Conservation (phyloP, 2,113 vertebrate genomes). For the Mus spicilegus region DNA sequence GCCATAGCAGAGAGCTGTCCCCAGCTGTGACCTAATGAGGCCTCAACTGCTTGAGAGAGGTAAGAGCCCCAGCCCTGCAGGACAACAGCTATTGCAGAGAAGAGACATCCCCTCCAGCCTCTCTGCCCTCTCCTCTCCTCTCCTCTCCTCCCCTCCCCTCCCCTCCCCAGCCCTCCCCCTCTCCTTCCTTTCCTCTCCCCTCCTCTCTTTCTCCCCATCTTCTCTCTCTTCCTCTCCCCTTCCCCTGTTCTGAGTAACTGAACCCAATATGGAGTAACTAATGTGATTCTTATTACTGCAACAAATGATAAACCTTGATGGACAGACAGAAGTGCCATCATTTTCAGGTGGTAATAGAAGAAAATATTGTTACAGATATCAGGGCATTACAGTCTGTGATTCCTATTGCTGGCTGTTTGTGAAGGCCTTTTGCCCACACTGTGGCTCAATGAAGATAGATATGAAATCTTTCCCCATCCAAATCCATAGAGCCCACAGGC, state of each 20-base stretch:
- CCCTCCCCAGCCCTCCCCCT: background rate
- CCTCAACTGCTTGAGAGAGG: background rate
- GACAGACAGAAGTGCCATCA: background rate
- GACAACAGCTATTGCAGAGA: background rate
- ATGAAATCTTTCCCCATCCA: background rate
- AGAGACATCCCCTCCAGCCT: background rate
- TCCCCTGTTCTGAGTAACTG: background rate
- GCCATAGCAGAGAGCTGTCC: background rate
- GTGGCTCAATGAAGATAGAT: constrained; percentile 9
- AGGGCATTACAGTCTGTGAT: background rate
- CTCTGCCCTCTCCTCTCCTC: background rate
- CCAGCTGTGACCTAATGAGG: background rate
- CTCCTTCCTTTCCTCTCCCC: too few species aligned
- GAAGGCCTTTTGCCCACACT: background rate
- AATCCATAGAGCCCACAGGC: background rate
- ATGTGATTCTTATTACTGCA: background rate
- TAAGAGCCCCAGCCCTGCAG: background rate
- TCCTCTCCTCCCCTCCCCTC: background rate
- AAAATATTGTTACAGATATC: background rate
- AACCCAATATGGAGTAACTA: background rate
- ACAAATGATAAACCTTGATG: constrained; percentile 40
- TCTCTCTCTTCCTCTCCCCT: background rate
- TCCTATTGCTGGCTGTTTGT: background rate
- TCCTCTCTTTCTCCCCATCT: too few species aligned
- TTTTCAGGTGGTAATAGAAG: background rate